Base-by-base conservation (phyloP, 1,140 invertebrate species). In the Listronotus bonariensis region DNA sequence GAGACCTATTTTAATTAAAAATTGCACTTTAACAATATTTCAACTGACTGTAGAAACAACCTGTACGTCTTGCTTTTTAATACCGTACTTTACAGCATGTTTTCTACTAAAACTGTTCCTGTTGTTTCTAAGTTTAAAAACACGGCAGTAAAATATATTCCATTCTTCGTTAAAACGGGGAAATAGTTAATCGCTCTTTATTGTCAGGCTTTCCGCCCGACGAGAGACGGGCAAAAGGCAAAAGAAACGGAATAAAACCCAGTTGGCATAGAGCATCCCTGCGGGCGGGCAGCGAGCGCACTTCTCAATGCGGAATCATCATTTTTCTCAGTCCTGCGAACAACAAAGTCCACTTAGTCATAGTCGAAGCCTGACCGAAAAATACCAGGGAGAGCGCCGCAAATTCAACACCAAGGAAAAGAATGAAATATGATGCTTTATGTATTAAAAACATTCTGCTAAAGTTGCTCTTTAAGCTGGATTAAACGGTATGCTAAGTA, bases 311-410 rank as follows among this genome's bases (percentile, higher is more conserved):
- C 74, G 72, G 72, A 78, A 77, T 78, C 74, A 77, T 78, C 76
- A 80, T 80, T 80, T 79, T 74, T 80, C 78, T 80, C 77, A 76
- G 78, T 80, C 78, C 68, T 62, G 67, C 69, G 74, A 80, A 80
- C 78, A 80, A 80, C 77, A 75, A 80, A 80, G 77, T 79, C 76
- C 78, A 80, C 78, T 80, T 80, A 80, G 78, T 80, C 78, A 79
- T 77, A 72, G 76, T 75, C 76, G 72, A 71, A 71, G 69, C 68
- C 66, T 75, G 75, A 75, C 74, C 72, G 71, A 77, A 74, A 75
- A 74, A 74, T 74, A 71, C 71, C 69, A 67, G 71, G 65, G 72
- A 72, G 69, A 69, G 65, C 65, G 63, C 70, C 72, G 66, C 69
- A 67, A 70, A 70, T 70, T 70, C 65, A 70, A 68, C 69, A 70